phyloP scores from a whole-genome alignment of 2,888 invertebrate species.

The Erebia aethiops region DNA sequence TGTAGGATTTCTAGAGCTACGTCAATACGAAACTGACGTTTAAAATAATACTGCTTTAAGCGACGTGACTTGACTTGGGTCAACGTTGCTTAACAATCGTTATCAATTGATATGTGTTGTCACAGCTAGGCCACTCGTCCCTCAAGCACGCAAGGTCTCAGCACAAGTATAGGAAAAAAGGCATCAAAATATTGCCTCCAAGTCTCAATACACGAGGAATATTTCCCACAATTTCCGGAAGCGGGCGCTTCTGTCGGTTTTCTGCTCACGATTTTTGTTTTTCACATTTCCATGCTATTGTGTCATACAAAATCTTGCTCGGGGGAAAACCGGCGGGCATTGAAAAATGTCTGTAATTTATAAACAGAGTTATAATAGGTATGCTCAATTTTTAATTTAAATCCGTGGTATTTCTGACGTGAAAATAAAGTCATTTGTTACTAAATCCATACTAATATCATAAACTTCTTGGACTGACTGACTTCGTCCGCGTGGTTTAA shows the following conservation, averaged over 20 bases:
- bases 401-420: neutral
- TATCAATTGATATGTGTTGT: too few relatives aligned
- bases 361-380: neutral
- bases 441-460: neutral
- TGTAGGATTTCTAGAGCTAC: too few relatives aligned
- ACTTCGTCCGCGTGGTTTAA: too few relatives aligned
- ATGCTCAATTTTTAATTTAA: slow-evolving; percentile 13
- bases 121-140: too few relatives aligned
- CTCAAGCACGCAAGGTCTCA: too few relatives aligned
- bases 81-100: too few relatives aligned
- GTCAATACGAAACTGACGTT: too few relatives aligned
- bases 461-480: too few relatives aligned
- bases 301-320: slow-evolving; percentile 18
- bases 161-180: neutral
- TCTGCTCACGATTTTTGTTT: slow-evolving; percentile 12
- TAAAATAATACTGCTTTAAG: too few relatives aligned
- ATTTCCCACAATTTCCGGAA: slow-evolving; percentile 14
- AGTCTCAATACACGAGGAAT: slow-evolving; percentile 4
- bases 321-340: slow-evolving; percentile 8
- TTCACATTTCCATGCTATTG: slow-evolving; percentile 14
- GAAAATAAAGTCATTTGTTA: slow-evolving; percentile 11
- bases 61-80: too few relatives aligned
- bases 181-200: neutral
- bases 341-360: slow-evolving; percentile 16
- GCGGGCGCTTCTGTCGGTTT: neutral